These are phyloP conservation scores for Atractosteus spatula DNA, from an alignment of 2,113 vertebrate species.

Conservation along the genomic window DNA sequence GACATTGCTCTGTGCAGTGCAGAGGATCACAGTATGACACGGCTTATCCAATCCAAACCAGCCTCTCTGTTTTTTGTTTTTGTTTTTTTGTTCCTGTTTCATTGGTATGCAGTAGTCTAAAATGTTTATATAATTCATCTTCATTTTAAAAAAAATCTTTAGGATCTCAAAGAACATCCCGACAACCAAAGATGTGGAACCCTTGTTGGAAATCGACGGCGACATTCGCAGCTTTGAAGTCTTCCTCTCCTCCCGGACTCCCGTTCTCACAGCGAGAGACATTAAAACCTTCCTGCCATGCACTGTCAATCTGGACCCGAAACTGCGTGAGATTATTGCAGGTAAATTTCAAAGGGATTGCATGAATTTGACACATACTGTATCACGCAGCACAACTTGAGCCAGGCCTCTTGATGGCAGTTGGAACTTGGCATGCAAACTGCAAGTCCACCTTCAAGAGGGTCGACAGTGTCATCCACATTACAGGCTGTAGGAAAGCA, in stretches of 20 bases:
- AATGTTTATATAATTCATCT: too few relatives aligned
- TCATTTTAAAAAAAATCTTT: conserved; percentile 1
- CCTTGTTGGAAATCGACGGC: conserved; percentile 93
- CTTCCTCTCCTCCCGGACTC: conserved; percentile 91
- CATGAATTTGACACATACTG: too few relatives aligned
- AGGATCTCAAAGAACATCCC: conserved; percentile 98
- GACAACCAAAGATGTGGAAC: conserved; percentile 95
- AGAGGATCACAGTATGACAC: too few relatives aligned
- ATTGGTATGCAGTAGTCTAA: too few relatives aligned
- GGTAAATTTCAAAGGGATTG: conserved; percentile 53
- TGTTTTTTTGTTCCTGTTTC: conserved; percentile 7
- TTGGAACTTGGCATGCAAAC: too few relatives aligned
- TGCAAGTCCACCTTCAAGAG: too few relatives aligned
- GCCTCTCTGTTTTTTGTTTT: conserved; percentile 22
- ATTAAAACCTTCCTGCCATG: conserved; percentile 94
- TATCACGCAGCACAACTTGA: too few relatives aligned
- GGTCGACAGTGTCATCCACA: too few relatives aligned
- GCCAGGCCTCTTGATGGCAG: too few relatives aligned
- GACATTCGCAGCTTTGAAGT: conserved; percentile 95
- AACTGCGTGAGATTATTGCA: conserved; percentile 95
- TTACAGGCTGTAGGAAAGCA: too few relatives aligned
- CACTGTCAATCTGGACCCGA: conserved; percentile 95
- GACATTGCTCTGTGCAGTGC: too few relatives aligned
- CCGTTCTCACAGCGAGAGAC: conserved; percentile 86
- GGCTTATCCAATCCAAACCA: not conserved